Evolutionary conservation across 2,888 invertebrate species (phyloP), one percentile per base, ranked within the genome.

Genomic region (Chloroclysta siterata): DNA sequence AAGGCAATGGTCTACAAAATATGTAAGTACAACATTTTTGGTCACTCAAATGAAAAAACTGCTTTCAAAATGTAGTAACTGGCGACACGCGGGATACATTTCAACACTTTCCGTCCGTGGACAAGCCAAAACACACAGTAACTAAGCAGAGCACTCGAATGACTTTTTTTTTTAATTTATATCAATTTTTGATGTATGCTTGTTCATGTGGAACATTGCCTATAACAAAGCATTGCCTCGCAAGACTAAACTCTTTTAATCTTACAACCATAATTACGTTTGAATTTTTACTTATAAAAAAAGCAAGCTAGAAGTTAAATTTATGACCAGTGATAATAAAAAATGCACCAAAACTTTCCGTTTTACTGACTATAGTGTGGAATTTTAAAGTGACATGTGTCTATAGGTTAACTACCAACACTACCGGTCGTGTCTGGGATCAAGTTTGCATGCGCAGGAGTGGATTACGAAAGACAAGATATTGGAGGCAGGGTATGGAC

Each of bases 381-480:
- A 46, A 51, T 29, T 54, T n/a, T 15, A 50, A 55, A 22, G 7
- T 15, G 28, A 17, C 53, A 29, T 48, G 48, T 61, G 53, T 51
- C 58, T 0, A n/a, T 15, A 17, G 33, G 28, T 29, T 58, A 58
- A 13, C 15, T 50, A 13, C 28, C 22, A 39, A 46, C 33, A 59
- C 59, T 60, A 63, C 70, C 53, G 58, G 55, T 69, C 63, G 65
- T 73, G 71, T 29, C 55, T 54, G 41, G 66, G 71, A 71, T 68
- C 65, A 70, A 73, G 76, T 79, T 74, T 74, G 61, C 69, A 73
- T 75, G 74, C 70, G 60, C 70, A 68, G 59, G 69, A 72, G 68
- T 72, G n/a, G 36, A 64, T 76, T 80, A 73, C 76, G 78, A 81
- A 77, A 79, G 53, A 42, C 66, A 60, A 60, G 61, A 70, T 53